Conservation (phyloP, 1,140 invertebrate species). For the Tetragonula clypearis region DNA sequence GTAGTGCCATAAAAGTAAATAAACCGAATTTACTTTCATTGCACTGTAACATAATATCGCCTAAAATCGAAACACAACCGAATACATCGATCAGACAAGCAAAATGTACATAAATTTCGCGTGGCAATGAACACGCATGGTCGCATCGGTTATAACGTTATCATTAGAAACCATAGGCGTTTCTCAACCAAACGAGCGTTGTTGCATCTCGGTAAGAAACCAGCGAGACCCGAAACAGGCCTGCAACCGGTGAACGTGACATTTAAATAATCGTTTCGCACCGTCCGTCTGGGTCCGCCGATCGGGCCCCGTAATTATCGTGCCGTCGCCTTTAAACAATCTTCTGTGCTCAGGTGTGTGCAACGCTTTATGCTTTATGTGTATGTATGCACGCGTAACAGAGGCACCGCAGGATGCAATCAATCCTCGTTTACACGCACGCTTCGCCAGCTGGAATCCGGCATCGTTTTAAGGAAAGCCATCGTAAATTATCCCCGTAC, state of each 20-base stretch:
- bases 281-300: too few relatives aligned
- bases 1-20: too few relatives aligned
- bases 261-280: slow-evolving; percentile 60
- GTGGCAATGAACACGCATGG: too few relatives aligned
- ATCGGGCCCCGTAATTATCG: slow-evolving; percentile 44
- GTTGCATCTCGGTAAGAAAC: neutral
- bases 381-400: neutral
- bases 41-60: too few relatives aligned
- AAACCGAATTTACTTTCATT: too few relatives aligned
- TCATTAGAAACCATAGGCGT: neutral
- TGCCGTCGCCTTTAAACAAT: slow-evolving; percentile 51
- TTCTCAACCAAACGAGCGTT: too few relatives aligned
- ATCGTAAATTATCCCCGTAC: slow-evolving; percentile 60
- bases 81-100: too few relatives aligned
- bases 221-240: neutral
- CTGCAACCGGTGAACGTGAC: neutral
- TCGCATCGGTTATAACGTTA: too few relatives aligned
- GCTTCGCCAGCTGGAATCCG: slow-evolving; percentile 50
- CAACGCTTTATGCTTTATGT: too few relatives aligned
- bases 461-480: slow-evolving; percentile 64
- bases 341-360: slow-evolving; percentile 40
- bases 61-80: too few relatives aligned
- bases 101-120: too few relatives aligned
- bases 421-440: slow-evolving; percentile 63
- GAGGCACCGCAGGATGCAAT: slow-evolving; percentile 35